Evolutionary conservation across 2,113 vertebrate species (phyloP), one percentile per base, ranked within the genome.

Genomic region (Bucco capensis): DNA sequence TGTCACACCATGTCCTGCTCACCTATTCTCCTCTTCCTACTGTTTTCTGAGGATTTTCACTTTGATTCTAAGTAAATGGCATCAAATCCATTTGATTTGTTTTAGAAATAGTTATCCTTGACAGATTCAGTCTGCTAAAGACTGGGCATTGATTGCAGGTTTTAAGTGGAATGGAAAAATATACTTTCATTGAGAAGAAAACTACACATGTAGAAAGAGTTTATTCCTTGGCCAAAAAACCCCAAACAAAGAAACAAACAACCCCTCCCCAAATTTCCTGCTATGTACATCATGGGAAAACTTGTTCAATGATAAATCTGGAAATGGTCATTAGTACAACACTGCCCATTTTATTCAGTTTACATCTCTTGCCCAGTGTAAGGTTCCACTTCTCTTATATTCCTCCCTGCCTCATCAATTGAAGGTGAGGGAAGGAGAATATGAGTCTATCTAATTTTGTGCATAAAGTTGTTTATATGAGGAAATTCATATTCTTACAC

Each of bases 121-220:
- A 89, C 65, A 90, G 18, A 33, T 83, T 84, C 35, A 77, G 35
- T 70, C 30, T 71, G 40, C 28, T 69, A 50, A 76, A 80, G 70
- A 76, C 37, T 73, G 53, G 46, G 16, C 14, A 70, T 25, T 49
- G 30, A 66, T 35, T 60, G 14, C 19, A 69, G 28, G 28, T 80
- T 94, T 92, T 62, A 80, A 95, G 56, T 35, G 21, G 51, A 88
- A 91, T 77, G 73, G 82, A n/a, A 88, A 94, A 92, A 90, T 76
- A 50, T 6, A 47, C 12, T 85, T 89, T 74, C 23, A 73, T 38
- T 12, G 24, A 83, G 13, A 31, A 82, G 46, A 86, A 84, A 81
- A 84, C 27, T 75, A 21, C 30, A 47, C 2, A 4, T 4, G 37
- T 5, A 58, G 54, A 74, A 87, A 14, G 42, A 75, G 17, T 16